Evolutionary conservation across 2,888 invertebrate genomes (phyloP).

Genomic region (Campaea margaritaria): DNA sequence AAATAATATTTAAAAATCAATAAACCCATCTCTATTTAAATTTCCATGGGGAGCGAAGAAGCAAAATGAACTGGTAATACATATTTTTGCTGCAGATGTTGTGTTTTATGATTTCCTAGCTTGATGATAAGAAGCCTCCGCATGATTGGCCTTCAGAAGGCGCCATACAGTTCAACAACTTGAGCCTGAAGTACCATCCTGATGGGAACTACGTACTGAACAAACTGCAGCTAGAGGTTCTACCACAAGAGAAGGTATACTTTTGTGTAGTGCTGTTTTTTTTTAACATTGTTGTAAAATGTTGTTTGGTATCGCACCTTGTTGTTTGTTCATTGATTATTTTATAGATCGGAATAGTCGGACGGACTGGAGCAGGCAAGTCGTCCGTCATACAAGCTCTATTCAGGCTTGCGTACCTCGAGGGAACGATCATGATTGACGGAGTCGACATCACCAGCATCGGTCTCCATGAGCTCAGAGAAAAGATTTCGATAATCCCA

Average conservation of each 20-base stretch:
- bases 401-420: slow-evolving; percentile 87
- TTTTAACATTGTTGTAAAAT: too few species aligned
- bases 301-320: too few species aligned
- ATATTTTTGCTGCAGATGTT: not conserved
- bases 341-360: slow-evolving; percentile 87
- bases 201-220: slow-evolving; percentile 83
- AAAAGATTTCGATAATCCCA: slow-evolving; percentile 87
- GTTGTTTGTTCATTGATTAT: too few species aligned
- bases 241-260: slow-evolving; percentile 80
- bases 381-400: slow-evolving; percentile 89
- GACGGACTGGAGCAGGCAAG: slow-evolving; percentile 88
- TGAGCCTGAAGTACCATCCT: slow-evolving; percentile 81
- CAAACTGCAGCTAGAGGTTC: slow-evolving; percentile 75
- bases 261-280: too few species aligned
- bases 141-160: slow-evolving; percentile 83
- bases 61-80: too few species aligned
- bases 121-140: slow-evolving; percentile 66
- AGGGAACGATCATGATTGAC: slow-evolving; percentile 89
- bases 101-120: slow-evolving; percentile 45
- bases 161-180: slow-evolving; percentile 76
- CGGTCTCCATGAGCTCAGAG: slow-evolving; percentile 85
- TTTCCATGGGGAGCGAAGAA: too few species aligned
- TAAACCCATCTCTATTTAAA: too few species aligned
- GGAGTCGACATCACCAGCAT: slow-evolving; percentile 85
- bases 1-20: too few species aligned